Conservation (phyloP, 2,797 vertebrate species). For the Acipenser transmontanus region DNA sequence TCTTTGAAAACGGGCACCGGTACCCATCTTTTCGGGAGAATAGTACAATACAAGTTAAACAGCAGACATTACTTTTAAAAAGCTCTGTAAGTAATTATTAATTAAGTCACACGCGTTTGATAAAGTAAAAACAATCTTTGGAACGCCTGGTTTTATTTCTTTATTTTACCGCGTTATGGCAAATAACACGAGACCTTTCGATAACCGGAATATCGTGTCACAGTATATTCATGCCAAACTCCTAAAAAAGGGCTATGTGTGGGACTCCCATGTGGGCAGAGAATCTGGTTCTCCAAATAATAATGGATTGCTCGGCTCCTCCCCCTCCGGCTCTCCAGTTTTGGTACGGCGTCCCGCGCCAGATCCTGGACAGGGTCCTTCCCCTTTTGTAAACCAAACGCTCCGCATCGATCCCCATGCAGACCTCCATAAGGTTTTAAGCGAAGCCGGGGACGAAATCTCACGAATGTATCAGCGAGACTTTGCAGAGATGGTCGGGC, state of each 20-base stretch:
- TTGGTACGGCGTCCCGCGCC: slow-evolving; percentile 45
- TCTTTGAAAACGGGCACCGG: no score
- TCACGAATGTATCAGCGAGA: slow-evolving; percentile 84
- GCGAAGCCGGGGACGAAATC: slow-evolving; percentile 88
- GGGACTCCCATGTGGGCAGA: slow-evolving; percentile 54
- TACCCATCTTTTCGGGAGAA: no score
- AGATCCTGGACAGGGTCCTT: slow-evolving; percentile 29
- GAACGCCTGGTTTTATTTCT: slow-evolving; percentile 26
- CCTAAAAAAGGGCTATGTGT: slow-evolving; percentile 80
- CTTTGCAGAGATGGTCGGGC: slow-evolving; percentile 88
- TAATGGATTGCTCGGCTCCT: slow-evolving; percentile 46
- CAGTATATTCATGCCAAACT: slow-evolving; percentile 95
- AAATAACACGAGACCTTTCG: slow-evolving; percentile 52
- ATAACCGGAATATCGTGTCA: slow-evolving; percentile 83
- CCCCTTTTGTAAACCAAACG: slow-evolving; percentile 29
- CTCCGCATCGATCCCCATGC: slow-evolving; percentile 42
- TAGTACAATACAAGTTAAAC: no score
- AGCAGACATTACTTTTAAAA: no score
- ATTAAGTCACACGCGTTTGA: no score
- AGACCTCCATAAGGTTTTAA: slow-evolving; percentile 75
- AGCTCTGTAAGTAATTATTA: no score
- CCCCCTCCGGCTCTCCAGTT: slow-evolving; percentile 25
- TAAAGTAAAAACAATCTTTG: neutral
- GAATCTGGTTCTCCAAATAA: slow-evolving; percentile 42
- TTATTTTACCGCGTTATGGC: slow-evolving; percentile 53